Evolutionary conservation across 2,888 invertebrate genomes (phyloP), one percentile per base, ranked within the genome.

Genomic region (Rhagophthalmus giganteus): DNA sequence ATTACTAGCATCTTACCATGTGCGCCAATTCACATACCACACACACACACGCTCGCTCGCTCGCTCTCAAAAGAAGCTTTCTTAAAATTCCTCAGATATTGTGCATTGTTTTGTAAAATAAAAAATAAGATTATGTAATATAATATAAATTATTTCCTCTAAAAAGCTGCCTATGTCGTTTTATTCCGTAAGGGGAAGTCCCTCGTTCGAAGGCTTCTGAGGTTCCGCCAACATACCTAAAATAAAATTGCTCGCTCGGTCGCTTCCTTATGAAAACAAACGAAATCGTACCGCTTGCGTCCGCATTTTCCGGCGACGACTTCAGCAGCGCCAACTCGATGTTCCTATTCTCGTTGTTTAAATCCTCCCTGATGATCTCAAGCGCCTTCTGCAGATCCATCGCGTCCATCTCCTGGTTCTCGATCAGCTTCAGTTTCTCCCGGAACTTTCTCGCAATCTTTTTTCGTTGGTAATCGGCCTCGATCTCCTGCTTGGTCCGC

Each of bases 401-500:
- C 20, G 84, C 83, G 65, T 94, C 92, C 87, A 94, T 89, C 69
- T 91, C 89, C 3, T 86, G 81, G 70, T 93, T 91, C 66, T 87
- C 86, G 61, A 94, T 90, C 60, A 87, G 83, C 66, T 86, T 83
- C 33, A 94, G 76, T 67, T 91, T 84, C 62, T 88, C 85, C 6
- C 88, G 82, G 72, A 94, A 94, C 72, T 88, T 90, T 61, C 82
- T 81, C 0, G 92, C 87, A 34, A 94, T 84, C 72, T 85, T 87
- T 65, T 90, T 86, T 11, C 94, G 80, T 63, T 90, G 86, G 74
- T 89, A 93, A 74, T 95, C 93, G 0, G 93, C 94, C 72, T 94
- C 94, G 56, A 96, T 95, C 75, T 95, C 94, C 74, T 94, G 94
- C 72, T 94, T 94, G 0, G 95, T 95, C 41, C 95, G 81, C 1